Conservation (phyloP, 2,113 vertebrate species). For the Turnix velox region DNA sequence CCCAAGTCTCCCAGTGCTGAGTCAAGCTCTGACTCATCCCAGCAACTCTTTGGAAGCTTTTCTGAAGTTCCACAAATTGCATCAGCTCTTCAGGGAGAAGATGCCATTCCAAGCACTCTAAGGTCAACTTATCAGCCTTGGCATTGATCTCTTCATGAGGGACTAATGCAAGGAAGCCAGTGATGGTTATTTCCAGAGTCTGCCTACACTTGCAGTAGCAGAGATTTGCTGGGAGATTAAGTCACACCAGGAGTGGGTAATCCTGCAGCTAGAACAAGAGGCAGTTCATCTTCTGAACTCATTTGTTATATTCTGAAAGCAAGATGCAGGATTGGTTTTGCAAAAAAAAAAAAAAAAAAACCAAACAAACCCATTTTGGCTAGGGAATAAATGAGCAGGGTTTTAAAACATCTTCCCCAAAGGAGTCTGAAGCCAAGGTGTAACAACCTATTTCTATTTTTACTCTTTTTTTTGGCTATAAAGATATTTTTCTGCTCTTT, state of each 20-base stretch:
- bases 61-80: neutral
- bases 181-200: neutral
- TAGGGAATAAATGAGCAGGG: neutral
- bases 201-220: neutral
- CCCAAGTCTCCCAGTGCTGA: neutral
- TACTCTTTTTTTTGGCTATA: neutral
- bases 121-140: neutral
- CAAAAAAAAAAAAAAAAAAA: neutral
- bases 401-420: neutral
- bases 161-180: neutral
- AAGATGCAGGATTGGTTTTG: neutral
- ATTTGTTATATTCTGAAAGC: neutral
- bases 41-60: neutral
- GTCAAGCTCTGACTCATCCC: conserved; percentile 7
- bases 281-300: neutral
- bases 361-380: no score
- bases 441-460: neutral
- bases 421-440: neutral
- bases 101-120: neutral
- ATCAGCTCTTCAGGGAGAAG: neutral
- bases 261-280: neutral
- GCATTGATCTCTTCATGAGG: neutral
- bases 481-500: neutral
- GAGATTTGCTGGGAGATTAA: neutral
- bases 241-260: neutral